Base-by-base conservation (phyloP, 2,113 vertebrate species). In the Helogale parvula region DNA sequence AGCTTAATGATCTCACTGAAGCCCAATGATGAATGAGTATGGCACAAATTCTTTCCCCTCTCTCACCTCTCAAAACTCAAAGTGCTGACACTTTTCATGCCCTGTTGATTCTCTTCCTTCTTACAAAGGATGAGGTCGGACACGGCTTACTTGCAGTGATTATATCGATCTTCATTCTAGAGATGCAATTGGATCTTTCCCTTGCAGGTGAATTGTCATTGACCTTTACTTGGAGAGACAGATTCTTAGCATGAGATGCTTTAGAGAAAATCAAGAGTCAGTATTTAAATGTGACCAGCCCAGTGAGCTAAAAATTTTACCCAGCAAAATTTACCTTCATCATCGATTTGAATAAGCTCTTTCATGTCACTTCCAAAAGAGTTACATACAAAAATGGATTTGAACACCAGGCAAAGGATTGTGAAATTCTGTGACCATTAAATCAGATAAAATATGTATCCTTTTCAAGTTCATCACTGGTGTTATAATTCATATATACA, bases 21-120 rank as follows among this genome's bases (percentile, higher is more conserved):
- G 68, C n/a, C 63, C 33, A 27, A 0, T 89, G 93, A 94, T 68
- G 45, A 63, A 68, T 93, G 87, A 87, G 65, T 33, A 83, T 27
- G 76, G 57, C 63, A 45, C 50, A 83, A 72, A 93, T 83, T 69
- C 8, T 52, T 96, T 91, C 80, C 71, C 83, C 74, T 94, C 92
- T 71, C 66, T 96, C 92, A 87, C 74, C 95, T 96, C 57, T 90
- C 87, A 76, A 90, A 97, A 93, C 89, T 82, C n/a, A 96, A 96
- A 97, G 54, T 85, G 93, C 96, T 87, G 87, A 96, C 92, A 85
- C 65, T 35, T 85, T 94, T 97, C 65, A 93, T 77, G 95, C 79
- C 74, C 87, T 88, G 95, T 90, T 96, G 90, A 90, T 88, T 97
- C 89, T 80, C 85, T 89, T 80, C 57, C 87, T 92, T 93, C 87